Base-by-base conservation (phyloP, 2,888 invertebrate species). In the Loripinus fragilis region DNA sequence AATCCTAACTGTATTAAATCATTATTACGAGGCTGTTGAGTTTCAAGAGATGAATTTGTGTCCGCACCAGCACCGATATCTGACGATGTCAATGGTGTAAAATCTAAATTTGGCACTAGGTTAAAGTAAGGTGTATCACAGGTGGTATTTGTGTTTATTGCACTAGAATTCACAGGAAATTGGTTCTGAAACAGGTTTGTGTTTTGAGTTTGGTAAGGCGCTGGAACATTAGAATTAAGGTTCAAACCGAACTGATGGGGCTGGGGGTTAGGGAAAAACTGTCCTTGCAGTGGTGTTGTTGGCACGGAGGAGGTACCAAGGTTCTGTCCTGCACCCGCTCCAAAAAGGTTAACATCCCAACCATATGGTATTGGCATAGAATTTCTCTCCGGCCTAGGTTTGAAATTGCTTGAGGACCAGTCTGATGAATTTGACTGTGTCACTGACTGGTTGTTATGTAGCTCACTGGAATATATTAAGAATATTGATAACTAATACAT, bases 1-100 rank as follows among this genome's bases (percentile, higher is more conserved):
- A 84, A 84, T 30, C 84, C 84, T 33, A 87, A 74, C 66, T 89
- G 80, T 42, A 91, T 90, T n/a, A 90, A 80, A 73, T 90, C 88
- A 80, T 75, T 84, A 30, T 70, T 81, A 64, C 77, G 81, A 35
- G 81, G 76, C 67, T 68, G 71, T 12, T 82, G 81, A 17, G 73
- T 50, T 35, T 66, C 66, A 7, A n/a, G 33, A n/a, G 41, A 20
- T 25, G 68, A 33, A 55, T 66, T 45, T 23, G 68, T 66, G 20
- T 82, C 78, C 25, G 45, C 25, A 76, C 75, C 78, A 41, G 73
- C 74, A 55, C 64, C 70, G 1, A 68, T 67, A 38, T 78, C 75
- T 12, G 17, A 7, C 8, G 60, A 15, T 75, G 72, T 75, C 38
- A 38, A 8, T 3, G 70, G 67, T n/a, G 76, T 78, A 76, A 80